These are phyloP conservation scores for Watsonalla cultraria DNA, from an alignment of 2,888 invertebrate genomes.

Conservation along the genomic window DNA sequence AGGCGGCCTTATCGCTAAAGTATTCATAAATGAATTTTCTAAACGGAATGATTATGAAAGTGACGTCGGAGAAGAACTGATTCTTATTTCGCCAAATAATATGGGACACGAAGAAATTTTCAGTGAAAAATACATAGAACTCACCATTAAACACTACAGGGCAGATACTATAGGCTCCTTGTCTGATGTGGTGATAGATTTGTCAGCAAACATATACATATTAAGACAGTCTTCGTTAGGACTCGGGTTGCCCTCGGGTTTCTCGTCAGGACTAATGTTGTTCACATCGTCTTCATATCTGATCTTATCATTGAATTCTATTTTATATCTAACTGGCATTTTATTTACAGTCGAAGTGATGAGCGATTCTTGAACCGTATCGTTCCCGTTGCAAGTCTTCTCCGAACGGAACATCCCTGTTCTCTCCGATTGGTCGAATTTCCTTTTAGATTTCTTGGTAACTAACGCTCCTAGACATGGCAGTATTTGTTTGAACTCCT, in stretches of 20 bases:
- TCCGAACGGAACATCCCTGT: conserved; percentile 69
- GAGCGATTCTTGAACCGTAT: conserved; percentile 68
- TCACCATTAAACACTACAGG: conserved; percentile 55
- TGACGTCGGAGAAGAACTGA: too few species aligned
- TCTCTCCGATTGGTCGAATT: conserved; percentile 63
- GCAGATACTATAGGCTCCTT: conserved; percentile 71
- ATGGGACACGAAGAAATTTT: conserved; percentile 3
- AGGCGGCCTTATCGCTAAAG: too few species aligned
- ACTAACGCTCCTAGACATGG: conserved; percentile 79
- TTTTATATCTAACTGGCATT: conserved; percentile 66
- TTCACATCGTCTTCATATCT: conserved; percentile 50
- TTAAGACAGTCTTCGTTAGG: conserved; percentile 69
- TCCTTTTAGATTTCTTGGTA: conserved; percentile 57
- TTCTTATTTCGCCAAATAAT: too few species aligned
- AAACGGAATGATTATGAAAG: too few species aligned
- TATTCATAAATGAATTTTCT: too few species aligned
- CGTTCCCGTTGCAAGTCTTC: conserved; percentile 71
- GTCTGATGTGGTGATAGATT: conserved; percentile 59
- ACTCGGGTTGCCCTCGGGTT: conserved; percentile 61
- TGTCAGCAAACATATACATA: conserved; percentile 74
- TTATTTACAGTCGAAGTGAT: conserved; percentile 65
- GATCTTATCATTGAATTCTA: conserved; percentile 59
- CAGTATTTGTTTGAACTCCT: conserved; percentile 89
- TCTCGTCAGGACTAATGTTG: conserved; percentile 70
- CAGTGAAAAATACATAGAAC: conserved; percentile 23